These are phyloP conservation scores for Ceriagrion tenellum DNA, from an alignment of 2,888 invertebrate species.

Conservation along the genomic window DNA sequence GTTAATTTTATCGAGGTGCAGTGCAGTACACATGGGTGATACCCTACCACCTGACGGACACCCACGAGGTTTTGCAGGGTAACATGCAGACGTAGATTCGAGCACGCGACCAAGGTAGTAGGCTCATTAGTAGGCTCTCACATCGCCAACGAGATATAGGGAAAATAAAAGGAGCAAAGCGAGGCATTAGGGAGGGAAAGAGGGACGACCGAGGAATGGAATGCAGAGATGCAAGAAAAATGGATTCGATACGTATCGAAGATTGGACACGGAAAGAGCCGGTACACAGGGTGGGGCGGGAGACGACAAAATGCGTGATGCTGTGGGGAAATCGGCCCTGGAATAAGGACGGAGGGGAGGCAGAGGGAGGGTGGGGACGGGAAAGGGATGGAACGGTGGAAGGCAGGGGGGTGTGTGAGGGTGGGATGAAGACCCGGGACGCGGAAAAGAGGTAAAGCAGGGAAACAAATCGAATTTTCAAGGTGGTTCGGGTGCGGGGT, in stretches of 20 bases:
- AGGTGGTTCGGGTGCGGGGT: not conserved
- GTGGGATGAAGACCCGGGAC: conserved; percentile 74
- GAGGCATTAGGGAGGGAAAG: too few species aligned
- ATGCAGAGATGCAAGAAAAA: too few species aligned
- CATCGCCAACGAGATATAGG: too few species aligned
- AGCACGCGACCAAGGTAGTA: too few species aligned
- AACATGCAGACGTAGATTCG: too few species aligned
- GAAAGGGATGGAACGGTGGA: conserved; percentile 67
- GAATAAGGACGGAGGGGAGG: conserved; percentile 73
- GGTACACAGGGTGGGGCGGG: not conserved
- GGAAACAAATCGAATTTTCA: conserved; percentile 75
- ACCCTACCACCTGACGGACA: too few species aligned
- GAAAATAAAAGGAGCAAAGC: too few species aligned
- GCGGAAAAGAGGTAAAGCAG: conserved; percentile 75
- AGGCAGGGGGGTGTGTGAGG: conserved; percentile 75
- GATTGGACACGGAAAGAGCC: not conserved
- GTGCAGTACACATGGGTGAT: too few species aligned
- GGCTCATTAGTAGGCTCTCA: too few species aligned
- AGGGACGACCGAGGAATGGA: too few species aligned
- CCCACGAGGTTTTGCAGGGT: too few species aligned
- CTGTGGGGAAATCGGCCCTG: conserved; percentile 75
- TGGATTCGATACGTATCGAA: conserved; percentile 17
- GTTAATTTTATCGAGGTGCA: too few species aligned
- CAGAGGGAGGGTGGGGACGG: conserved; percentile 63
- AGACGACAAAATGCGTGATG: not conserved